Base-by-base conservation (phyloP, 2,113 vertebrate genomes). In the Corythaeola cristata region DNA sequence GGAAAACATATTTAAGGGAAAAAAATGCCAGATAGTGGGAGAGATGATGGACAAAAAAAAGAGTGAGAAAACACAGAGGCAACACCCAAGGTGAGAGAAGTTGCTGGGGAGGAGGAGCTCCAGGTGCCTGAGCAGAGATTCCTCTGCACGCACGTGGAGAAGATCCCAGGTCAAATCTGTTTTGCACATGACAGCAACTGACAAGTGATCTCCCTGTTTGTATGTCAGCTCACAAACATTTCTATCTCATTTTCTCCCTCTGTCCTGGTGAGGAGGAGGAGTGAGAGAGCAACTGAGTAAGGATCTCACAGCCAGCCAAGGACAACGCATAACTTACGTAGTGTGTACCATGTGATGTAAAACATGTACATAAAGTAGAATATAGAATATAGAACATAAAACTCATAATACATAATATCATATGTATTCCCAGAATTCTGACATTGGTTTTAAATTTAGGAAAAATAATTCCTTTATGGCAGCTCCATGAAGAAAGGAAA, bases 41-140 rank as follows among this genome's bases (percentile, higher is more conserved):
- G 33, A 21, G 10, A 58, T 0, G 0, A 49, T 12, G 24, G 6
- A 30, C 15, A 1, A 30, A 73, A 30, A 73, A 49, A 32, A 33
- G 33, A 32, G n/a, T 44, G 22, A 79, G 5, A 32, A 73, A 39
- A 35, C 20, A 4, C 12, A 75, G 9, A 59, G 3, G 3, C 8
- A 50, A 64, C 18, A 60, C 7, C 18, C 18, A 60, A 66, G 52
- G 15, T 28, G 18, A 50, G 13, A 44, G 26, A 73, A 39, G 44
- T 47, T 68, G 58, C 39, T 26, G 19, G 9, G 6, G 7, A 79
- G 6, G 9, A 23, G 21, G 6, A 27, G 6, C 4, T 71, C 5
- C 17, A 66, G 24, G 21, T 0, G 1, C 39, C 15, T 56, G 21
- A 75, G n/a, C 13, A 71, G 32, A 59, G 15, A 35, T 71, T 66